Percentiles rank a stretch among this genome's conserved stretches.
Evolutionary conservation across 2,888 invertebrate species (phyloP).

Genomic region (Lobophora halterata): DNA sequence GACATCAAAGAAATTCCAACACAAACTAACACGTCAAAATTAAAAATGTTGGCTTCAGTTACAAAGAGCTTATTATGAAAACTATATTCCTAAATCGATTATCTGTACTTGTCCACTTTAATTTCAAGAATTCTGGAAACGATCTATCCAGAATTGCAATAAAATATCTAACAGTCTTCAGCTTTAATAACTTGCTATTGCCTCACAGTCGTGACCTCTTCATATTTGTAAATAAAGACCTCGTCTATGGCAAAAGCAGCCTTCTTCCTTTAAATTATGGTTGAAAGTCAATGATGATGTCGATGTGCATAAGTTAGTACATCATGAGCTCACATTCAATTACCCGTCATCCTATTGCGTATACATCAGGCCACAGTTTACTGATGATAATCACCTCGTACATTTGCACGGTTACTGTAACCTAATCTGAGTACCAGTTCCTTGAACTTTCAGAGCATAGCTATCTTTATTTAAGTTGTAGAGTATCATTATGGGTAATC

Average conservation of each 20-base stretch:
- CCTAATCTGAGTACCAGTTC: neutral
- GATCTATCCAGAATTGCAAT: constrained; percentile 14
- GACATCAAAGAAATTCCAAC: too few relatives aligned
- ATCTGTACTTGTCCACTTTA: neutral
- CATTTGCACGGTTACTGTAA: constrained; percentile 60
- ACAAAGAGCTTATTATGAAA: too few relatives aligned
- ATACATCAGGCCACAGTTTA: constrained; percentile 34
- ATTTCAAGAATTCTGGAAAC: constrained; percentile 7
- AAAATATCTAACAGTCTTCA: constrained; percentile 31
- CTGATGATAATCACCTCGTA: constrained; percentile 27
- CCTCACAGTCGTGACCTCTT: constrained; percentile 46
- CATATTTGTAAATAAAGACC: constrained; percentile 46
- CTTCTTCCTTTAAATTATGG: constrained; percentile 27
- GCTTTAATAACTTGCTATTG: constrained; percentile 44
- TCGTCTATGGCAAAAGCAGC: constrained; percentile 24
- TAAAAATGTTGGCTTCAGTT: too few relatives aligned
- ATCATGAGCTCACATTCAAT: constrained; percentile 57
- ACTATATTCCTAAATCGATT: constrained; percentile 1
- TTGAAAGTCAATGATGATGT: constrained; percentile 30
- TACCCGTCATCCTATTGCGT: constrained; percentile 44
- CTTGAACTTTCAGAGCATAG: too few relatives aligned
- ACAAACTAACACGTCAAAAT: too few relatives aligned
- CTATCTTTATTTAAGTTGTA: too few relatives aligned
- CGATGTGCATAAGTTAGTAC: constrained; percentile 45
- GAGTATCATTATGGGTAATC: too few relatives aligned